phyloP scores from a whole-genome alignment of 2,888 invertebrate species.

The Standfussiana lucernea region DNA sequence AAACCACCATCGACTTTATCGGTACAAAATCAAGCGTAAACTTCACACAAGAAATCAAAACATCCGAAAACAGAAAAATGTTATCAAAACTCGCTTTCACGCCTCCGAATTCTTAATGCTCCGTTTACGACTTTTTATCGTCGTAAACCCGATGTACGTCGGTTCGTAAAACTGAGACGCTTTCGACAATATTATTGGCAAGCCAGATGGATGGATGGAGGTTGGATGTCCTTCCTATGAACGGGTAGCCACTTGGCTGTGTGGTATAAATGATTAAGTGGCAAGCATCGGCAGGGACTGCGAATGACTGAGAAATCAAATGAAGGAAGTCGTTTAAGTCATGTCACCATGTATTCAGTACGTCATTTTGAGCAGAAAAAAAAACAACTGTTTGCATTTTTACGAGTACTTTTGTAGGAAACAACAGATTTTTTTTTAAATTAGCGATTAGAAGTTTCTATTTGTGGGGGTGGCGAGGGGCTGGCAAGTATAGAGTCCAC shows the following conservation, averaged over 20 bases:
- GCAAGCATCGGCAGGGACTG: not conserved
- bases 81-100: constrained; percentile 22
- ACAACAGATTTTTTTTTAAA: too few relatives aligned
- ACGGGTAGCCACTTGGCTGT: not conserved
- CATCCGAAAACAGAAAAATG: constrained; percentile 32
- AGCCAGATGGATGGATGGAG: constrained; percentile 8
- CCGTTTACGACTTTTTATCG: constrained; percentile 45
- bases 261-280: not conserved
- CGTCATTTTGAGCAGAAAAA: too few relatives aligned
- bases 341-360: too few relatives aligned
- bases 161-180: constrained; percentile 43
- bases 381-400: too few relatives aligned
- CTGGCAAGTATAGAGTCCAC: too few relatives aligned
- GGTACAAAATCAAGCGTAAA: not conserved
- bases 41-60: not conserved
- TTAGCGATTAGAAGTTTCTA: too few relatives aligned
- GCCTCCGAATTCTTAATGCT: constrained; percentile 29
- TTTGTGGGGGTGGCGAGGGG: too few relatives aligned
- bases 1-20: not conserved
- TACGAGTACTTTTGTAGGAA: too few relatives aligned
- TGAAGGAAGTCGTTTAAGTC: not conserved
- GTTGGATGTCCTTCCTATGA: not conserved
- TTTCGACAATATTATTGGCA: constrained; percentile 51
- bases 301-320: not conserved
- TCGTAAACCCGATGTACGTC: constrained; percentile 47